These are phyloP conservation scores for Oenanthe melanoleuca DNA, from an alignment of 2,113 vertebrate genomes.

Conservation along the genomic window DNA sequence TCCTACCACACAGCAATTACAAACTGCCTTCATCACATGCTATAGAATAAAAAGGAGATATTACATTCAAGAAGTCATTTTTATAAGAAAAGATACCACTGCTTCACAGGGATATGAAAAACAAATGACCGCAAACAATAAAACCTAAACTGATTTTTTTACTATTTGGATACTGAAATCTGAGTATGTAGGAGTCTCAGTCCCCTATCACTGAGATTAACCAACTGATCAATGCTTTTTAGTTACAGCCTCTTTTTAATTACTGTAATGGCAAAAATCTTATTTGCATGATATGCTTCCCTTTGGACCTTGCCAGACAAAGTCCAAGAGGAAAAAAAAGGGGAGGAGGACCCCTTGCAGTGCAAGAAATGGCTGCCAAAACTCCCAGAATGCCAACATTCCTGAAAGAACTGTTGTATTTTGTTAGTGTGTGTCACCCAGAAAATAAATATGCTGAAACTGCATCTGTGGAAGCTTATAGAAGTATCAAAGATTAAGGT, in stretches of 20 bases:
- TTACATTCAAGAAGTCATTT: not conserved
- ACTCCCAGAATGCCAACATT: not conserved
- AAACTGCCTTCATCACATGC: not conserved
- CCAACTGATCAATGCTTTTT: not conserved
- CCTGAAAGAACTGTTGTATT: not conserved
- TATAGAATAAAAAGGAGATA: not conserved
- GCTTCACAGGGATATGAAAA: not conserved
- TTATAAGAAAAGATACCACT: not conserved
- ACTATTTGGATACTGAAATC: not conserved
- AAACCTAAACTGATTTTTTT: not conserved
- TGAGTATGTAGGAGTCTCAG: not conserved
- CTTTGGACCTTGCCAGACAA: not conserved
- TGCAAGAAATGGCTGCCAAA: not conserved
- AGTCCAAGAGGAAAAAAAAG: not conserved
- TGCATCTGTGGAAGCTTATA: not conserved
- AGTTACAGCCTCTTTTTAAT: not conserved
- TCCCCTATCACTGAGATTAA: not conserved
- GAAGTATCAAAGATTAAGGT: not conserved
- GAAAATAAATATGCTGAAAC: not conserved
- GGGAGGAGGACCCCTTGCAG: accelerated
- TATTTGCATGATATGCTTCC: not conserved
- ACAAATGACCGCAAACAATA: not conserved
- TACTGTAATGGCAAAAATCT: not conserved
- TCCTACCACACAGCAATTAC: not conserved
- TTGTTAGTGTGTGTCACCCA: not conserved